Evolutionary conservation across 2,888 invertebrate species (phyloP).

Genomic region (Meiosimyza decipiens): DNA sequence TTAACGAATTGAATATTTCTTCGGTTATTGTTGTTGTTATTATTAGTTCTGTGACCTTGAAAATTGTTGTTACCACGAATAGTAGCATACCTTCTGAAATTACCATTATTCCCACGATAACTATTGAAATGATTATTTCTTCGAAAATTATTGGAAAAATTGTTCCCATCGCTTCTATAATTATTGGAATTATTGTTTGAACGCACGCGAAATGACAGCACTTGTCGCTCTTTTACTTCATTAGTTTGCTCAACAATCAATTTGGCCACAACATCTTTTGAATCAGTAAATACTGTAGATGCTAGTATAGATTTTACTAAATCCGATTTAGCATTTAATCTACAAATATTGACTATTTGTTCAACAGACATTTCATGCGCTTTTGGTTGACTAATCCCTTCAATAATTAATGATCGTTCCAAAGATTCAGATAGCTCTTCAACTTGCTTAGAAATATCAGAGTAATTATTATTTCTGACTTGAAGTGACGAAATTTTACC

Average conservation of each 20-base stretch:
- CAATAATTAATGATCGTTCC: not conserved
- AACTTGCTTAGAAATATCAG: slow-evolving; percentile 3
- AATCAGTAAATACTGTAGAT: slow-evolving; percentile 6
- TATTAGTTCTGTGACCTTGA: too few relatives aligned
- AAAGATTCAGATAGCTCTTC: slow-evolving; percentile 6
- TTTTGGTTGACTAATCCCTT: not conserved
- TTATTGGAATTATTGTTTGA: not conserved
- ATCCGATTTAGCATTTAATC: not conserved
- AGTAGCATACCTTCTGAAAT: not conserved
- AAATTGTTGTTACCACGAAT: too few relatives aligned
- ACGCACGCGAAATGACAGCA: not conserved
- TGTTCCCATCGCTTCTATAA: not conserved
- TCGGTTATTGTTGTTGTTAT: too few relatives aligned
- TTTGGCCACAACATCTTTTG: slow-evolving; percentile 3
- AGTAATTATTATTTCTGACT: slow-evolving; percentile 1
- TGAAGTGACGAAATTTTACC: slow-evolving; percentile 9
- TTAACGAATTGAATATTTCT: not conserved
- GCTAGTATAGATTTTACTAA: slow-evolving; percentile 5
- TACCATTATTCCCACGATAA: not conserved
- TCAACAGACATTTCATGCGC: slow-evolving; percentile 4
- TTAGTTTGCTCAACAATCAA: slow-evolving; percentile 3
- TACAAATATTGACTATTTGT: slow-evolving; percentile 8
- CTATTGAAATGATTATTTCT: not conserved
- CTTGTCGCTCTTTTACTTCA: slow-evolving; percentile 6
- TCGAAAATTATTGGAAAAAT: not conserved